Conservation (phyloP, 2,113 vertebrate species). For the human region GRCh38 chr7:106854501-106855000, state of each 20-base stretch:
- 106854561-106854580: background rate
- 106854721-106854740: conserved; percentile 23
- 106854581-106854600: conserved; percentile 20
- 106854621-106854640: background rate
- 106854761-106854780: background rate
- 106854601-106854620: background rate
- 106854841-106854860: background rate
- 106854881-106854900: background rate
- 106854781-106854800: background rate
- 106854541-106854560: background rate
- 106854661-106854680: background rate
- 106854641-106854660: conserved; percentile 27
- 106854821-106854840: background rate
- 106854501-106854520: background rate
- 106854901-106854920: background rate
- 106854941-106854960: background rate
- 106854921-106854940: background rate
- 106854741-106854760: background rate
- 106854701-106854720: background rate
- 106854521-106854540: conserved; percentile 22
- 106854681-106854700: conserved; percentile 15
- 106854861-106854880: background rate
- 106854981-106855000: background rate
- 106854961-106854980: background rate
- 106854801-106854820: background rate